Evolutionary conservation across 37 sponge, comb jelly and placozoan genomes (phyloP), one percentile per base, ranked within the genome.

Genomic region (Eunapius fragilis): DNA sequence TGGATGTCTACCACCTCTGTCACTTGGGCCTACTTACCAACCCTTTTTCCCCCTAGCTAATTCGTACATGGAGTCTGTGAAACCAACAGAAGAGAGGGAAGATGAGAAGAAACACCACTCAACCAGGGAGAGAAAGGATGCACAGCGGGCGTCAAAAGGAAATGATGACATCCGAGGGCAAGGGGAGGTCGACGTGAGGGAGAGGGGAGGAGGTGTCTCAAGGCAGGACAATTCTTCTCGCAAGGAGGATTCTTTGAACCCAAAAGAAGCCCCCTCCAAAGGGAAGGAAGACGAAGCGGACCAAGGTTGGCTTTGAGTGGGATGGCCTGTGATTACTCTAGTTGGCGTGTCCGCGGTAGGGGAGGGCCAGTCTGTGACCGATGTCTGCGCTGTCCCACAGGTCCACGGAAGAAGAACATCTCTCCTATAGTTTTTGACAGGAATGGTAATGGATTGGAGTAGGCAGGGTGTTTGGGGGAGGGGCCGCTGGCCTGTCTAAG

Each of bases 301-400:
- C n/a, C n/a, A 70, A 90, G 88, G 82, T 92, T 81, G 84, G 84
- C 82, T 35, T 95, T 83, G 22, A 92, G 74, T 75, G 93, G 90
- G 50, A 87, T 86, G 48, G 92, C 37, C 2, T 91, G 93, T 68
- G 93, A 87, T 75, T 82, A 68, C 88, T 95, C 93, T 48, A 95
- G 93, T 23, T 93, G 91, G 79, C 90, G 93, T n/a, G n/a, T n/a
- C n/a, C n/a, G n/a, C n/a, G n/a, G n/a, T n/a, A 69, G 93, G 70
- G 24, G 78, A 67, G 67, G 93, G 93, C 25, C 77, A 81, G 31
- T 90, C 1, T 58, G 58, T 58, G 58, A 58, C 14, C 1, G 58
- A 93, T 79, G 87, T 50, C 87, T 87, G 48, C 28, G 71, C n/a
- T 27, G 28, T 26, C 23, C 83, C 47, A 23, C 30, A 71, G 81